A percentile compares a stretch with the other conserved stretches of the same genome.
Conservation (phyloP, 2,113 vertebrate species). For the Asarcornis scutulata region DNA sequence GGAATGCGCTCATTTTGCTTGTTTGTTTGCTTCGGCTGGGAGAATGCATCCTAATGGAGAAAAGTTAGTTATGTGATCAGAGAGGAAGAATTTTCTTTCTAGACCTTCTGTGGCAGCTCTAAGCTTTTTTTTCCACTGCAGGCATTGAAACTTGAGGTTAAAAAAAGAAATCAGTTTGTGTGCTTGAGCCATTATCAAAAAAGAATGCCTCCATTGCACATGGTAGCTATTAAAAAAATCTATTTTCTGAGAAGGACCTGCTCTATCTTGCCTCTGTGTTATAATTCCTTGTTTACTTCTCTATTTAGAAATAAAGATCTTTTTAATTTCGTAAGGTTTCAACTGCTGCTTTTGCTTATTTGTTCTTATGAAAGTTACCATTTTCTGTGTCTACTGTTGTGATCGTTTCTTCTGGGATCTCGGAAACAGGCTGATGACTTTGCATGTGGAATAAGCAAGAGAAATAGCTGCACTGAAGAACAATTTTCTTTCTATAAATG, state of each 20-base stretch:
- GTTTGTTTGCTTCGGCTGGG: background rate
- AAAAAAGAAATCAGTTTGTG: background rate
- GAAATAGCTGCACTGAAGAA: background rate
- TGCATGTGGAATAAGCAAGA: background rate
- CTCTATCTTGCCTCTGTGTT: background rate
- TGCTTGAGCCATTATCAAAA: background rate
- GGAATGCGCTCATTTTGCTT: background rate
- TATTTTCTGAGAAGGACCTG: too few species aligned
- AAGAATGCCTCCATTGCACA: background rate
- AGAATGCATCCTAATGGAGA: background rate
- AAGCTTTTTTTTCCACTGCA: background rate
- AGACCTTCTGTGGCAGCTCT: background rate
- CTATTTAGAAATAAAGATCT: constrained; percentile 10
- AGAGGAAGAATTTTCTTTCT: background rate
- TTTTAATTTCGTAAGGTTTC: background rate
- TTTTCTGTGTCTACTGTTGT: background rate
- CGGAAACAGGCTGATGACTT: background rate
- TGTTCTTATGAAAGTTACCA: background rate
- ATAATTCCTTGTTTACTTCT: background rate
- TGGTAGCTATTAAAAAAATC: background rate
- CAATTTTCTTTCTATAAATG: background rate
- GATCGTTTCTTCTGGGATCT: background rate
- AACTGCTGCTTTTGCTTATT: background rate
- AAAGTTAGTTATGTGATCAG: background rate
- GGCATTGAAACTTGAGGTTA: background rate